Percentiles rank a stretch among this genome's conserved stretches.
Evolutionary conservation across 2,113 vertebrate species (phyloP).

Genomic region (Psittacula cyanocephala): DNA sequence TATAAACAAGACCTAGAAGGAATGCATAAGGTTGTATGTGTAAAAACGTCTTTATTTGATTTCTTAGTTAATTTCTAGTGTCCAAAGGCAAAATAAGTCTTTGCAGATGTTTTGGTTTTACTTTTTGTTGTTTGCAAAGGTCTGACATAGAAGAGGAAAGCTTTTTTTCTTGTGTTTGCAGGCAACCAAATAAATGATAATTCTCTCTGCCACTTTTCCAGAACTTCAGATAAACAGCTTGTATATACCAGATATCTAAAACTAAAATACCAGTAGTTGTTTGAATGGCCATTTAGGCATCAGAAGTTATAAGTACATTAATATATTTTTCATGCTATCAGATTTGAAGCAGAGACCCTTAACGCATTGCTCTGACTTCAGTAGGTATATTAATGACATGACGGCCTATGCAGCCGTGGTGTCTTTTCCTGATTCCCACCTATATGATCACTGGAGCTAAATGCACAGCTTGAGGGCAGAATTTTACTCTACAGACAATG

Average conservation of each 20-base stretch:
- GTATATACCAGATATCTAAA: background rate
- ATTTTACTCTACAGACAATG: background rate
- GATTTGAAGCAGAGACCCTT: background rate
- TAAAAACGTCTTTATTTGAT: background rate
- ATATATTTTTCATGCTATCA: background rate
- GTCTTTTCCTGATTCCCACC: background rate
- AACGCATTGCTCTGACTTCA: accelerated
- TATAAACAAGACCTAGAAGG: background rate
- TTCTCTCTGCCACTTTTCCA: background rate
- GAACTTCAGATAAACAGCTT: background rate
- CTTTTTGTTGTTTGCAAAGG: background rate
- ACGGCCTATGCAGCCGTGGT: accelerated
- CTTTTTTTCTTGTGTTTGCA: background rate
- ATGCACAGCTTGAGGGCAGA: background rate
- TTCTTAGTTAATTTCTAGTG: background rate
- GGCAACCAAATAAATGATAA: accelerated
- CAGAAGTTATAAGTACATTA: background rate
- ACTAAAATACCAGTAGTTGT: background rate
- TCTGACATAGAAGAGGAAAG: background rate
- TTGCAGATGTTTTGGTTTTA: background rate
- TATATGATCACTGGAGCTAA: background rate
- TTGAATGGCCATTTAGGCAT: background rate
- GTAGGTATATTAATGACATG: background rate
- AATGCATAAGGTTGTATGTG: background rate
- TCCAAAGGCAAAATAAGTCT: background rate